Evolutionary conservation across 1,140 invertebrate genomes (phyloP).

Genomic region (Macrobrachium rosenbergii): DNA sequence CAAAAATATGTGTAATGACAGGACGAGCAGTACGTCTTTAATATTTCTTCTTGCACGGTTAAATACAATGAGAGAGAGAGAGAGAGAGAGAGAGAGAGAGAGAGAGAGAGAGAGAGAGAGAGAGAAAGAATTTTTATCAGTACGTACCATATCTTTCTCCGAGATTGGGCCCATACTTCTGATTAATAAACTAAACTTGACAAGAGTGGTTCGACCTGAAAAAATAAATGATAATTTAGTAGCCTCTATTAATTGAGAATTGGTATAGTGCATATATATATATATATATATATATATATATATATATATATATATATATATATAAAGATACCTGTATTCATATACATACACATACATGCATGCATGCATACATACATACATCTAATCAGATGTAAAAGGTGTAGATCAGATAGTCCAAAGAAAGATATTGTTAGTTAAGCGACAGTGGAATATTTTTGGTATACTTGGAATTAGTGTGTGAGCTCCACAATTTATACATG

Average conservation of each 20-base stretch:
- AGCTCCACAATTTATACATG: too few species aligned
- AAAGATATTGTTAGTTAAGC: too few species aligned
- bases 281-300: not conserved
- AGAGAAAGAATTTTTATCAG: not conserved
- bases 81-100: not conserved
- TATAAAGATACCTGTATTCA: not conserved
- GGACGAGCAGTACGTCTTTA: not conserved
- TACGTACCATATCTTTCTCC: conserved; percentile 74
- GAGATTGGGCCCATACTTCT: conserved; percentile 75
- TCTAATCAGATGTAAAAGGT: too few species aligned
- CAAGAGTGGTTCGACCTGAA: conserved; percentile 66
- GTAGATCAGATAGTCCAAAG: too few species aligned
- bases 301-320: not conserved
- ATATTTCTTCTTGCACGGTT: too few species aligned
- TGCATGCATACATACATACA: too few species aligned
- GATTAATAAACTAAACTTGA: conserved; percentile 73
- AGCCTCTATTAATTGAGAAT: not conserved
- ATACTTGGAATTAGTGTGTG: too few species aligned
- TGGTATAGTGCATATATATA: not conserved
- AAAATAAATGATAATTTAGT: not conserved
- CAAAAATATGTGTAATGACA: not conserved
- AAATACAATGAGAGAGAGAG: not conserved
- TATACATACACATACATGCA: not conserved
- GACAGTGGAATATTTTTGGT: too few species aligned
- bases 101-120: not conserved